Percentiles rank a stretch among this genome's conserved stretches.
phyloP scores from a whole-genome alignment of 2,888 invertebrate species.

The Lepidocyrtoides sp. region DNA sequence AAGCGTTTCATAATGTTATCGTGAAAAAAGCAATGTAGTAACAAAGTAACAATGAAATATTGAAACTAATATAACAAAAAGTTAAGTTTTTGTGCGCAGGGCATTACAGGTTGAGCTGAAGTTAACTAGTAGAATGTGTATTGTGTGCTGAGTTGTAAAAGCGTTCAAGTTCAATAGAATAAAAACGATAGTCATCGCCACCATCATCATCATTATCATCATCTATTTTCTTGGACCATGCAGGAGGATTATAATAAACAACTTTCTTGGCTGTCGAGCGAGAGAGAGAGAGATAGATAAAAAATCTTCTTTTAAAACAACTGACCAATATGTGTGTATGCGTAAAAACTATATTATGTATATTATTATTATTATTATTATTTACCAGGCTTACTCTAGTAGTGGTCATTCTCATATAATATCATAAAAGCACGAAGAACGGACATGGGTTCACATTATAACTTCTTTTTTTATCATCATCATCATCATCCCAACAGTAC shows the following conservation, averaged over 20 bases:
- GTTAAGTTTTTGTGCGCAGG: constrained; percentile 7
- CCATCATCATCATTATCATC: constrained; percentile 29
- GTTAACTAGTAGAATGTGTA: neutral
- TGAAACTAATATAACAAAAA: neutral
- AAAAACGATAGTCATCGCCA: constrained; percentile 41
- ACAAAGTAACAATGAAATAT: neutral
- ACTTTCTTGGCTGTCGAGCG: constrained; percentile 24
- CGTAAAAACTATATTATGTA: neutral
- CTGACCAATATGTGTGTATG: constrained; percentile 51
- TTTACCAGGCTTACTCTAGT: constrained; percentile 11
- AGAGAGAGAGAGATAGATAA: neutral
- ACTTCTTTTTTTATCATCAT: constrained; percentile 23
- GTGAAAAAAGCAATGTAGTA: neutral
- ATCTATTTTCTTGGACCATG: constrained; percentile 22
- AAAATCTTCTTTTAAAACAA: constrained; percentile 50
- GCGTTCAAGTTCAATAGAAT: constrained; percentile 44
- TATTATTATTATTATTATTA: too few species aligned
- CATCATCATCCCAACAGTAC: neutral
- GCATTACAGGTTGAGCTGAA: constrained; percentile 35
- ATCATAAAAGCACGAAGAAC: constrained; percentile 6
- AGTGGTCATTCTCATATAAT: constrained; percentile 29
- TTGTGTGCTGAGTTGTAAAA: constrained; percentile 61
- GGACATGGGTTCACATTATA: constrained; percentile 34
- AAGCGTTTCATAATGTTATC: constrained; percentile 23
- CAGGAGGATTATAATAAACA: constrained; percentile 19